Conservation (phyloP, 2,888 invertebrate species). For the Tetropium fuscum region DNA sequence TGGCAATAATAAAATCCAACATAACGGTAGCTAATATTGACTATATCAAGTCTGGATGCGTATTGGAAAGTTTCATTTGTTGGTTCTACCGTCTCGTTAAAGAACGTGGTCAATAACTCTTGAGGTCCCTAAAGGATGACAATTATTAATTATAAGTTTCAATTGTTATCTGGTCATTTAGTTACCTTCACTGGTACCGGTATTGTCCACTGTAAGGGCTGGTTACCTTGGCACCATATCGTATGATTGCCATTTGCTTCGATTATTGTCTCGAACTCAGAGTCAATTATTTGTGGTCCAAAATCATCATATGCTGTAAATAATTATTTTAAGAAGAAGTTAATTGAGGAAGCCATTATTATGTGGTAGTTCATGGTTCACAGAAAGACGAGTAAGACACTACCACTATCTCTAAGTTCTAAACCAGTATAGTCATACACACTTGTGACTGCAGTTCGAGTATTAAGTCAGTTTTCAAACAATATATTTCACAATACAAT, state of each 20-base stretch:
- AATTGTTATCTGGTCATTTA: too few relatives aligned
- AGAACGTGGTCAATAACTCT: slow-evolving; percentile 34
- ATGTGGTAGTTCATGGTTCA: too few relatives aligned
- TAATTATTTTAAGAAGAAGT: too few relatives aligned
- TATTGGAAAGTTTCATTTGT: slow-evolving; percentile 53
- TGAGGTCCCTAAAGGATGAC: slow-evolving; percentile 37
- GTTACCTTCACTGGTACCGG: slow-evolving; percentile 43
- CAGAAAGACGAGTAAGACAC: too few relatives aligned
- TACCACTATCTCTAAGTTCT: too few relatives aligned
- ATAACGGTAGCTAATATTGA: slow-evolving; percentile 57
- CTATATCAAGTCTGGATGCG: slow-evolving; percentile 65
- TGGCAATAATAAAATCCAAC: slow-evolving; percentile 64
- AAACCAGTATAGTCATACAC: too few relatives aligned
- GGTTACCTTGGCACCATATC: slow-evolving; percentile 65
- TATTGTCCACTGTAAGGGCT: slow-evolving; percentile 63
- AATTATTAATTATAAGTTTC: background rate
- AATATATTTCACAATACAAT: too few relatives aligned
- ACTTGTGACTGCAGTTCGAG: too few relatives aligned
- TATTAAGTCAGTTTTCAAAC: too few relatives aligned
- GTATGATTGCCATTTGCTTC: slow-evolving; percentile 59
- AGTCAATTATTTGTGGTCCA: background rate
- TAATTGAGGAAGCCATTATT: too few relatives aligned
- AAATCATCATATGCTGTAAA: background rate
- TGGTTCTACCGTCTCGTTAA: slow-evolving; percentile 48
- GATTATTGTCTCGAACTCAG: slow-evolving; percentile 30